Percentiles rank a stretch among this genome's conserved stretches.
Evolutionary conservation across 2,797 vertebrate genomes (phyloP).

Genomic region (Malurus splendens): DNA sequence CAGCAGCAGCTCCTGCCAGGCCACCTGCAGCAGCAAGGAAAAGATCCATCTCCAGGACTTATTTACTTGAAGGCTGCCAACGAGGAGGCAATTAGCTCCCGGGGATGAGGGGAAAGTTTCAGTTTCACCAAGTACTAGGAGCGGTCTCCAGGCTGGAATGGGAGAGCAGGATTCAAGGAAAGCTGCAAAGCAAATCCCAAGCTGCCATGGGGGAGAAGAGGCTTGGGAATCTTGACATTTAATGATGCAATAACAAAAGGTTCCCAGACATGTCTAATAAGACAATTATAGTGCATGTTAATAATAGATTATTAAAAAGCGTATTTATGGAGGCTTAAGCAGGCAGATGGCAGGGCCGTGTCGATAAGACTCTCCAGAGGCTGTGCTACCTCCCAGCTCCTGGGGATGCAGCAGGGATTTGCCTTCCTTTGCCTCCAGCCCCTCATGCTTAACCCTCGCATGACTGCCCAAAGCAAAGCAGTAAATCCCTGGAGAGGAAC

Average conservation of each 20-base stretch:
- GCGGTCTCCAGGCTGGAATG: neutral
- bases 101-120: neutral
- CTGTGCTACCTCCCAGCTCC: neutral
- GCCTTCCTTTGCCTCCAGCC: neutral
- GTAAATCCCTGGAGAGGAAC: neutral
- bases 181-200: neutral
- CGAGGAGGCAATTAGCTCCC: neutral
- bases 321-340: slow-evolving; percentile 28
- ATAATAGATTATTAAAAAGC: slow-evolving; percentile 55
- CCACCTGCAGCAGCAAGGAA: slow-evolving; percentile 3
- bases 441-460: neutral
- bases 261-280: slow-evolving; percentile 41
- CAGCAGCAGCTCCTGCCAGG: neutral
- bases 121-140: neutral
- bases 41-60: neutral
- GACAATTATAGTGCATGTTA: slow-evolving; percentile 50
- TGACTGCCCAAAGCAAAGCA: neutral
- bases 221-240: slow-evolving; percentile 39
- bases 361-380: neutral
- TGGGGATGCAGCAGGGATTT: neutral
- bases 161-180: neutral
- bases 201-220: neutral
- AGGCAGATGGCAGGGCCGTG: slow-evolving; percentile 13
- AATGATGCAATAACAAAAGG: slow-evolving; percentile 24
- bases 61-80: neutral